Percentiles rank a stretch among this genome's conserved stretches.
These are phyloP conservation scores for Dicyrtomina minuta DNA, from an alignment of 2,888 invertebrate species.

Conservation along the genomic window DNA sequence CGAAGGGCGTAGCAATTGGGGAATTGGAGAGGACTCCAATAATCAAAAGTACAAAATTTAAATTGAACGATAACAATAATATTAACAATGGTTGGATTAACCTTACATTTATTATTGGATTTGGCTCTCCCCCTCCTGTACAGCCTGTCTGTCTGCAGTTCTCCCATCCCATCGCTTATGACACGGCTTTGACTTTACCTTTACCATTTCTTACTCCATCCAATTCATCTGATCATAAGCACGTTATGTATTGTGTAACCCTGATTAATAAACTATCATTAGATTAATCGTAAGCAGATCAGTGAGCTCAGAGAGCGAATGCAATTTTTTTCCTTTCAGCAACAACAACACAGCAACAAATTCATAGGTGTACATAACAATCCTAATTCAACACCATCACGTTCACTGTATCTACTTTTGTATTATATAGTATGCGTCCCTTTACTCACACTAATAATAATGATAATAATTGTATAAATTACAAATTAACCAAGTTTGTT, in stretches of 20 bases:
- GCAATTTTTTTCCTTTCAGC: no score
- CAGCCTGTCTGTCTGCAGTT: neutral
- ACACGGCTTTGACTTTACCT: constrained; percentile 12
- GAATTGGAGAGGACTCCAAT: neutral
- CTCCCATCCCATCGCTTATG: no score
- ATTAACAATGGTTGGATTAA: constrained; percentile 15
- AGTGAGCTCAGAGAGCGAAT: no score
- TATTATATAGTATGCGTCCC: no score
- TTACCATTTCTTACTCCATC: neutral
- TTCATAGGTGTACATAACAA: no score
- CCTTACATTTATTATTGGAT: constrained; percentile 17
- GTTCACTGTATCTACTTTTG: no score
- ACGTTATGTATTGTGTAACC: constrained; percentile 9
- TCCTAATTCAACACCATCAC: neutral
- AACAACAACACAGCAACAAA: no score
- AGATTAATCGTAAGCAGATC: constrained; percentile 2
- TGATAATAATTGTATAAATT: constrained; percentile 8
- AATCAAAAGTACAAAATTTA: no score
- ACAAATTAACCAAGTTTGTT: constrained; percentile 5
- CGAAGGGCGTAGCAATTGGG: constrained; percentile 32
- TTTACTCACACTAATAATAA: neutral
- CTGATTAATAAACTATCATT: constrained; percentile 29
- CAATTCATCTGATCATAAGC: neutral
- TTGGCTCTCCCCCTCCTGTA: no score
- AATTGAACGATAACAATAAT: constrained; percentile 14